Base-by-base conservation (phyloP, 2,797 vertebrate species). In the Crocidura indochinensis region DNA sequence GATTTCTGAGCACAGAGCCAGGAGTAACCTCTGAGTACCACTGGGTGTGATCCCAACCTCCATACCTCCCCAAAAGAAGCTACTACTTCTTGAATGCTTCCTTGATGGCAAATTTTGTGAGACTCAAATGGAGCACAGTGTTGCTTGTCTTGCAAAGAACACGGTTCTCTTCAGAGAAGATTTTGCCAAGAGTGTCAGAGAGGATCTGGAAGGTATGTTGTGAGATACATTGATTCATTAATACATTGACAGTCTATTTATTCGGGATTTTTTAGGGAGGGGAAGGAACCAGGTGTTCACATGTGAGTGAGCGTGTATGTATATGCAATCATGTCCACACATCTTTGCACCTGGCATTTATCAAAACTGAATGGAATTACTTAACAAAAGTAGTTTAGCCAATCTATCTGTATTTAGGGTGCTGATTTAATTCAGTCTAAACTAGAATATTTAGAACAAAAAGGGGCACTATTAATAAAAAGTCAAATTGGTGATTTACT, bases 241-340 rank as follows among this genome's bases (percentile, higher is more conserved):
- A 72, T 47, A 91, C 11, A 3, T 46, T 22, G 24, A 26, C 38
- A 71, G 27, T 75, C 47, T 38, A 46, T 60, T 10, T 14, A 6
- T 56, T 26, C 8, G 27, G 3, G 4, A 38, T 4, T 27, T 49
- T 2, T 27, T 1, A 49, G 24, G 27, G 4, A 64, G 24, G 19
- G 12, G 1, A 24, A 47, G 76, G 46, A 24, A 15, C 20, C 15
- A 3, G 19, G 15, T 24, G 9, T 64, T 17, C 51, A 76, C 62
- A 26, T 0, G 10, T 15, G 31, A 20, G 46, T 24, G 15, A 22
- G 10, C 24, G 47, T 46, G 53, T 38, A 4, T 47, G 49, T 51
- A 26, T 44, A 26, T 2, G 1, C 10, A 12, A n/a, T 0, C 3
- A 46, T 1, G 22, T 1, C 0, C 4, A 5, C 3, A 0, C 4